These are phyloP conservation scores for Leptodactylus fallax DNA, from an alignment of 2,797 vertebrate species.

Conservation along the genomic window DNA sequence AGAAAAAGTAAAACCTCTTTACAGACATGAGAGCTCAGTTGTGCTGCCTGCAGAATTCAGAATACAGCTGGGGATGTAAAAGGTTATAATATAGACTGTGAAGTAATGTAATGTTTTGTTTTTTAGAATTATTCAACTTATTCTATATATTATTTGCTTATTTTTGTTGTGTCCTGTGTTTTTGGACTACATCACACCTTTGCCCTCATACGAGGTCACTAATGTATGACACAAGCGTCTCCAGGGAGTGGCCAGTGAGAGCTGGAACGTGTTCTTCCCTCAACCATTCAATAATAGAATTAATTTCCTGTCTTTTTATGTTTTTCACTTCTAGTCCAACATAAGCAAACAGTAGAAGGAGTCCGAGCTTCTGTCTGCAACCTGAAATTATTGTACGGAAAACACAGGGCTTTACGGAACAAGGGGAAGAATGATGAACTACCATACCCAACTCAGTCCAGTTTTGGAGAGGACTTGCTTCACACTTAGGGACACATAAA, in stretches of 20 bases:
- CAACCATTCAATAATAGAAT: slow-evolving; percentile 30
- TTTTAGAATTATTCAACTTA: too few species aligned
- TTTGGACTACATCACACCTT: background rate
- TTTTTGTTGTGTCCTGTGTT: too few species aligned
- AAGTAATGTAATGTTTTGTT: too few species aligned
- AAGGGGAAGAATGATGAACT: background rate
- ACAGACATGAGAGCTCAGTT: too few species aligned
- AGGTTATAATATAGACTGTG: too few species aligned
- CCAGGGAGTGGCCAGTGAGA: background rate
- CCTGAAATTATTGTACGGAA: slow-evolving; percentile 23
- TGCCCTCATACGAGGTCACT: slow-evolving; percentile 3
- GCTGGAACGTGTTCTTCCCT: background rate
- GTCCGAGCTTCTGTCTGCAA: slow-evolving; percentile 8
- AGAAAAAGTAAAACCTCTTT: too few species aligned
- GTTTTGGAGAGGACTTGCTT: too few species aligned
- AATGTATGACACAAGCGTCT: background rate
- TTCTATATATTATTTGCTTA: background rate
- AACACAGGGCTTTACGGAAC: background rate
- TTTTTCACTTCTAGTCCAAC: slow-evolving; percentile 22
- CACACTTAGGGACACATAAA: too few species aligned
- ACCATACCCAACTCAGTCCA: background rate
- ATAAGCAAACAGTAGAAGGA: slow-evolving; percentile 21
- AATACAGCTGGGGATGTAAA: too few species aligned
- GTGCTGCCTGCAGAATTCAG: too few species aligned
- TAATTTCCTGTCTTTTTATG: slow-evolving; percentile 57